Percentiles rank a stretch among this genome's conserved stretches.
phyloP scores from a whole-genome alignment of 2,113 vertebrate genomes.

The Labeo rohita region DNA sequence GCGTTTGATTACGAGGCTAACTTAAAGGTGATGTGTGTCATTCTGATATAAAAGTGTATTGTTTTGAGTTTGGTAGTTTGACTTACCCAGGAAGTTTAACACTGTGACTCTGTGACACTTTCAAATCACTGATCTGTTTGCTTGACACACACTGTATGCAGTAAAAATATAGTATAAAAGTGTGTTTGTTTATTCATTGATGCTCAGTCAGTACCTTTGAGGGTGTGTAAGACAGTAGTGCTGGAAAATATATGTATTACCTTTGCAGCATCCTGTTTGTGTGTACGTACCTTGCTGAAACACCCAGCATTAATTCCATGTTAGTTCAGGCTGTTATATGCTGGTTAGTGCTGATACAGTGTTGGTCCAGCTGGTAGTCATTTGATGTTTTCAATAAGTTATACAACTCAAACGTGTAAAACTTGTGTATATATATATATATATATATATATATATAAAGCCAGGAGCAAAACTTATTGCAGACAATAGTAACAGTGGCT shows the following conservation, averaged over 20 bases:
- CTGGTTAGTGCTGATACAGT: too few relatives aligned
- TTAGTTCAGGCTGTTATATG: too few relatives aligned
- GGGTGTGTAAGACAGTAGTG: background rate
- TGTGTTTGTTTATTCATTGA: background rate
- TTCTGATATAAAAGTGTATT: background rate
- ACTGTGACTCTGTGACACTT: background rate
- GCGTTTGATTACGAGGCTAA: background rate
- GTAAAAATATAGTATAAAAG: background rate
- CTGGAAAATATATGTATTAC: background rate
- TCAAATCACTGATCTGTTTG: background rate
- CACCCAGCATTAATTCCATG: too few relatives aligned
- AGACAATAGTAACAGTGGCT: background rate
- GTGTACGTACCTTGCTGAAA: too few relatives aligned
- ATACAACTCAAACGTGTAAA: too few relatives aligned
- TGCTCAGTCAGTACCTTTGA: background rate
- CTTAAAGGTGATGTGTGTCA: background rate
- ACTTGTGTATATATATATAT: too few relatives aligned
- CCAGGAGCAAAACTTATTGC: background rate
- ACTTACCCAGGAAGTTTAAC: background rate
- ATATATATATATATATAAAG: too few relatives aligned
- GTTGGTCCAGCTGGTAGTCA: too few relatives aligned
- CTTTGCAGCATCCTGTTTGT: too few relatives aligned
- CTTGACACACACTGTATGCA: background rate
- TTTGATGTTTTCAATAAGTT: too few relatives aligned
- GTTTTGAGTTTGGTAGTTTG: background rate